Conservation (phyloP, 2,888 invertebrate genomes). For the Diaprepes abbreviatus region DNA sequence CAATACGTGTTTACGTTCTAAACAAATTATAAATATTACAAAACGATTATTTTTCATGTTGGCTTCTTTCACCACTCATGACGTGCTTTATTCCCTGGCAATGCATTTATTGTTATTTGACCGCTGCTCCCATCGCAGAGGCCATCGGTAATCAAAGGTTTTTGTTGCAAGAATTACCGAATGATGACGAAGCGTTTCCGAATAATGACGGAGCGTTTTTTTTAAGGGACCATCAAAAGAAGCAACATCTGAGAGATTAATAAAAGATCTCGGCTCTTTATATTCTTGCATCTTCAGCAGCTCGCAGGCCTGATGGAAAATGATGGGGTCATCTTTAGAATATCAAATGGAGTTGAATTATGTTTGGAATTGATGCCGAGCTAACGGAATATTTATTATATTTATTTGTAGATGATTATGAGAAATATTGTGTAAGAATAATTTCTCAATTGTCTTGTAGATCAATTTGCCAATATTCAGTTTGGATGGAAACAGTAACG, state of each 20-base stretch:
- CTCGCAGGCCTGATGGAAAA: constrained; percentile 23
- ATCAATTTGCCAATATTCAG: no score
- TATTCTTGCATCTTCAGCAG: constrained; percentile 43
- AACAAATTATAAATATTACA: constrained; percentile 5
- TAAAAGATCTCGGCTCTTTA: constrained; percentile 21
- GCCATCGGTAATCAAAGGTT: constrained; percentile 41
- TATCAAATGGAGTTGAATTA: background rate
- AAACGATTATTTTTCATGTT: constrained; percentile 12
- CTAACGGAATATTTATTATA: no score
- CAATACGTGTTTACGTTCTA: background rate
- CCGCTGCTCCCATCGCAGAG: constrained; percentile 29
- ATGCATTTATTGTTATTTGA: background rate
- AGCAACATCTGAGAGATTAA: constrained; percentile 29
- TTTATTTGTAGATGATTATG: no score
- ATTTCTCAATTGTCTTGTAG: no score
- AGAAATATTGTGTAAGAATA: no score
- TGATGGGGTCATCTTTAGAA: constrained; percentile 13
- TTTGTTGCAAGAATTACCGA: constrained; percentile 46
- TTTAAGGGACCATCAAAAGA: constrained; percentile 30
- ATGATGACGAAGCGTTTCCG: constrained; percentile 37
- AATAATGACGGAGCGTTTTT: constrained; percentile 37
- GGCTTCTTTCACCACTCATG: background rate
- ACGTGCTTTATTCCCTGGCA: background rate
- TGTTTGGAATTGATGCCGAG: background rate
- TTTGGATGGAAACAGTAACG: no score